Base-by-base conservation (phyloP, 2,113 vertebrate genomes). In the Odontophorus gujanensis region DNA sequence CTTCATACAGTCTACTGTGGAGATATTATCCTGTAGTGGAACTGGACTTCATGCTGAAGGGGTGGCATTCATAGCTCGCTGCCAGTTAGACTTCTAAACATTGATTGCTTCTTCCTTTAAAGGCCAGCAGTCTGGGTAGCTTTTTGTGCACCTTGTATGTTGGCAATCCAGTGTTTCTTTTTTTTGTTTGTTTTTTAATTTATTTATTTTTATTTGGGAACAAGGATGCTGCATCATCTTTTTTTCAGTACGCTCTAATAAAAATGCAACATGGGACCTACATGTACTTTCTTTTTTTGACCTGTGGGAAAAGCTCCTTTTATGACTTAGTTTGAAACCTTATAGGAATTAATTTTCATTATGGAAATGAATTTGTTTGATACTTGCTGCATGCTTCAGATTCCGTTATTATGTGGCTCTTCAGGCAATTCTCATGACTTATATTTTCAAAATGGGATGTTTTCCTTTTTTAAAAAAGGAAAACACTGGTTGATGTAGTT, bases 191-290 rank as follows among this genome's bases (percentile, higher is more conserved):
- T 9, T 30, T 28, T 51, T 26, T 28, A 25, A 25, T 9, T 48
- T 20, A 1, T 1, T 38, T 26, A 4, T 5, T 34, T 36, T 34
- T 40, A 0, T 53, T 77, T 65, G 38, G 11, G 7, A 59, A 21
- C 1, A 3, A 51, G 43, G 40, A 25, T 69, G 36, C 59, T 76
- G 30, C 25, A 51, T 68, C 15, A 18, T 59, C 14, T 8, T 51
- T 71, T 71, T 25, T 43, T 81, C 38, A 30, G 6, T 11, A 7
- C 38, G 22, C 20, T 65, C 25, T 24, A 9, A 6, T 55, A 30
- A 63, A 73, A 20, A 22, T 34, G 12, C 30, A 30, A 50, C 38
- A 51, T 32, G 51, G 57, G 81, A 73, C 42, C 53, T 30, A 75
- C 17, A 2, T 73, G 10, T 9, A 24, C 14, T 69, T 65, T 62